phyloP scores from a whole-genome alignment of 2,113 vertebrate species.

The Zosterops borbonicus region DNA sequence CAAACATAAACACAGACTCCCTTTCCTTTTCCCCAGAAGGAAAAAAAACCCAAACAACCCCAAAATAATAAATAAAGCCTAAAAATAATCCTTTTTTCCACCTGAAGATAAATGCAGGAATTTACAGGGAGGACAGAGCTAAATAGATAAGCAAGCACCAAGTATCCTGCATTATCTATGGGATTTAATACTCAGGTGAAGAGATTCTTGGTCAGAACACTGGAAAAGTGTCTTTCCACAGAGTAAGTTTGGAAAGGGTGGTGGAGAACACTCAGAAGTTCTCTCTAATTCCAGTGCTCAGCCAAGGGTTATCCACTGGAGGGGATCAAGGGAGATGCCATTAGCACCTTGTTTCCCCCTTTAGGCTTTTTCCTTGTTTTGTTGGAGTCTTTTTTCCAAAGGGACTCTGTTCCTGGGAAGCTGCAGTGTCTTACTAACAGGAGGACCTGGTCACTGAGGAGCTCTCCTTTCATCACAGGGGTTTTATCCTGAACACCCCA shows the following conservation, averaged over 20 bases:
- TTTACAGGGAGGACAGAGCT: background rate
- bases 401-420: background rate
- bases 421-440: rapidly evolving
- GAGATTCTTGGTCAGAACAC: background rate
- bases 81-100: background rate
- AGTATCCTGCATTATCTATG: background rate
- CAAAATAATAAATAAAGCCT: background rate
- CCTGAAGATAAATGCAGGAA: background rate
- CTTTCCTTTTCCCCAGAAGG: background rate
- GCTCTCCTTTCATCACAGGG: background rate
- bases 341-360: background rate
- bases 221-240: background rate
- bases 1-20: background rate
- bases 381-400: background rate
- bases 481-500: rapidly evolving
- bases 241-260: background rate
- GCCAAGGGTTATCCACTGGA: background rate
- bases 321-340: rapidly evolving
- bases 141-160: background rate
- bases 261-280: background rate
- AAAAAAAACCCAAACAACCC: background rate
- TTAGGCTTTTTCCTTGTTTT: background rate
- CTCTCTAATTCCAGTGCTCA: background rate
- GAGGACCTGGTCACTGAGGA: background rate
- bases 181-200: background rate